These are phyloP conservation scores for Tetrax tetrax DNA, from an alignment of 2,113 vertebrate species.

Conservation along the genomic window DNA sequence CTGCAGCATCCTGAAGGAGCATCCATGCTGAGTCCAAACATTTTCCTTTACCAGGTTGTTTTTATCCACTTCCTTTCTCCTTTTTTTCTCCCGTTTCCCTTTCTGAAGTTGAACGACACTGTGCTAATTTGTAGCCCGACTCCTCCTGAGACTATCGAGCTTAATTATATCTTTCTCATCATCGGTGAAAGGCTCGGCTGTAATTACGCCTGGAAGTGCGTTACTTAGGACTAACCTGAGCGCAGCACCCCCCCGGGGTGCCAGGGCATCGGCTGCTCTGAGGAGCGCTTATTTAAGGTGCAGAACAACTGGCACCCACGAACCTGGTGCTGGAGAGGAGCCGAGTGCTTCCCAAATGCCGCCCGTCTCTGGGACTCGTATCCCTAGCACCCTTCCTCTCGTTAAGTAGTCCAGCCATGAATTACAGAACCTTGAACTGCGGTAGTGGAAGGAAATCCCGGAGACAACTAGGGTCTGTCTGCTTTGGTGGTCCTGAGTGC, in stretches of 20 bases:
- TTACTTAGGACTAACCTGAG: conserved; percentile 53
- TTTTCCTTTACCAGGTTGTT: background rate
- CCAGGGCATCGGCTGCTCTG: background rate
- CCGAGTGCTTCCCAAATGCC: background rate
- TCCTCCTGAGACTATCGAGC: conserved; percentile 20
- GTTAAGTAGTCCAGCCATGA: background rate
- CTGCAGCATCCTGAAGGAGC: background rate
- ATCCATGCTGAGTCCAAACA: background rate
- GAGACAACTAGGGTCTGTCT: background rate
- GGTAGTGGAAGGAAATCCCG: background rate
- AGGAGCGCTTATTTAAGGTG: background rate
- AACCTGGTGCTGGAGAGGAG: background rate
- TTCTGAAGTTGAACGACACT: background rate
- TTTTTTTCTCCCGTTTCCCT: background rate
- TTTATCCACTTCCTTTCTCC: background rate
- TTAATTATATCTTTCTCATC: conserved; percentile 60
- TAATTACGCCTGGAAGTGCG: conserved; percentile 32
- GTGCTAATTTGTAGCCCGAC: background rate
- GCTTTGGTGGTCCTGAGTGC: background rate
- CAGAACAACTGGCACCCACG: background rate
- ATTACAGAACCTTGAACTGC: background rate
- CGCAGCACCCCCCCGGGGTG: background rate
- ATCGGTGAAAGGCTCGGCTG: background rate
- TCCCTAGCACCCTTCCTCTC: background rate
- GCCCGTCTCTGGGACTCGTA: background rate